Evolutionary conservation across 2,888 invertebrate species (phyloP), one percentile per base, ranked within the genome.

Genomic region (Megaustenia siamemsis): DNA sequence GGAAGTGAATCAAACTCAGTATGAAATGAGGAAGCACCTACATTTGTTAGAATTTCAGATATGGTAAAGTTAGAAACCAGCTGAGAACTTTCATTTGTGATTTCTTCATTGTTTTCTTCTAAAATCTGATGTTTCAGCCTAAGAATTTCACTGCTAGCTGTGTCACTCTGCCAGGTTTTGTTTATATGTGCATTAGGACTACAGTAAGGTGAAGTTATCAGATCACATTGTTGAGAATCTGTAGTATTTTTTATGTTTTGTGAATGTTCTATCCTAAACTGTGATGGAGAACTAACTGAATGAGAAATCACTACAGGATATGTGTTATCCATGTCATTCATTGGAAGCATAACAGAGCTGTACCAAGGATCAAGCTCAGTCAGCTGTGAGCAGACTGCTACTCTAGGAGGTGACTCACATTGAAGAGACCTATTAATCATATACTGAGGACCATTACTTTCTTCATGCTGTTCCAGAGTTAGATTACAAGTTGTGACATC

Each of bases 61-160:
- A 18, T 49, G 49, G 10, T 18, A n/a, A 28, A 71, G 5, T 35
- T 15, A 32, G 45, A 63, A 24, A 63, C 66, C 0, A 82, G 82
- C 45, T 76, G 82, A 12, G 76, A n/a, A 38, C 76, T 66, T 32
- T 68, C 82, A 28, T 69, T 35, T 38, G 10, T 80, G n/a, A n/a
- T 28, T 24, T 68, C 32, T 49, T 32, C 5, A 12, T 63, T 3
- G 18, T 28, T 63, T n/a, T n/a, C 28, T 24, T n/a, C 28, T 28
- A 28, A 28, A 15, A 1, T n/a, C 3, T 18, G 10, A 28, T 63
- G 15, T 12, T 4, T 63, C 28, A 28, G 28, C 5, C 5, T 5
- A 60, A 5, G 32, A 63, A 32, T 32, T 3, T 63, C 63, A 63
- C 4, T 63, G 12, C 12, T 28, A 63, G 28, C 5, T 24, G 63